Base-by-base conservation (phyloP, 2,113 vertebrate genomes). In the Rhegmatorhina hoffmannsi region DNA sequence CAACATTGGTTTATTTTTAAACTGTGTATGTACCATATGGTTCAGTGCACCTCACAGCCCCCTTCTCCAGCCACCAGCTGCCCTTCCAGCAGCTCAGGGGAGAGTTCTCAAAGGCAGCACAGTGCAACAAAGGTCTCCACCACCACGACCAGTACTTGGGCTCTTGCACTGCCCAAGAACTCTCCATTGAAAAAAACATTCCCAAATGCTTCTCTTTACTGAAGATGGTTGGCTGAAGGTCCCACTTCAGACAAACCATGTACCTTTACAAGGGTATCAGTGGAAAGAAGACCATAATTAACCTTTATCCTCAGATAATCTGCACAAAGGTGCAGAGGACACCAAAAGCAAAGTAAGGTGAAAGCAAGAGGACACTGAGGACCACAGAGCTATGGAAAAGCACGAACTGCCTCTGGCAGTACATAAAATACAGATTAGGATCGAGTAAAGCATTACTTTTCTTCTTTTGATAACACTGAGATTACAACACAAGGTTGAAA, bases 1-100 rank as follows among this genome's bases (percentile, higher is more conserved):
- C 94, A 95, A 96, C 84, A 56, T 20, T 13, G 56, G 69, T 92
- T 85, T 96, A 96, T 96, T 95, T 97, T 95, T 96, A 95, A 88
- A 90, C 90, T 0, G 21, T 14, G 60, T 63, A 31, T 72, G 79
- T 78, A 81, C 93, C 94, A 88, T 87, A 93, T 84, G 93, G 94
- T 59, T 92, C 80, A n/a, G 36, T 20, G 85, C 92, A 90, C 28
- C 79, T 86, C 88, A 72, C 88, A 59, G 83, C 49, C 38, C 63
- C 31, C 78, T 90, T 67, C 78, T 94, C 70, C 78, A 90, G 85
- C 80, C 87, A 88, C 82, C 87, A 90, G 63, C 40, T 56, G 85
- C 52, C 96, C 88, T 94, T 92, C 82, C 85, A 77, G 84, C 85
- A 72, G 53, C 72, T 56, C 58, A n/a, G 53, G 56, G 64, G 78